Evolutionary conservation across 2,888 invertebrate genomes (phyloP), one percentile per base, ranked within the genome.

Genomic region (Arctia plantaginis): DNA sequence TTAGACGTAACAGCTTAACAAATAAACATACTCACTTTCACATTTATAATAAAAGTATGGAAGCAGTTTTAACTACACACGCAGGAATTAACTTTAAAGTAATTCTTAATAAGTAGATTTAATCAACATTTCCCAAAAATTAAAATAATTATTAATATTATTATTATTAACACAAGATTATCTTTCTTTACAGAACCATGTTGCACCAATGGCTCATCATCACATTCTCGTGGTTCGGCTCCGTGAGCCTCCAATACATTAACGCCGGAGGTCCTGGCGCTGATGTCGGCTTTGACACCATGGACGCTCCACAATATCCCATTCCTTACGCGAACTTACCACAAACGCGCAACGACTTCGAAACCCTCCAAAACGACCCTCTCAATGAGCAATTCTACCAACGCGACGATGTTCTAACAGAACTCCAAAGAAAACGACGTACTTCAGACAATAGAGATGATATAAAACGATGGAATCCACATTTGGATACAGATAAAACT

Each of bases 201-300:
- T 87, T 90, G 70, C 89, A 89, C 84, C 93, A 91, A 76, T 93
- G 93, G 93, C 89, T 95, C 55, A 87, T 95, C 79, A 87, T 95
- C 81, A 88, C 90, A 3, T 85, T 93, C 80, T 90, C 93, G 1
- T 95, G 94, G 90, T 82, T 95, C 74, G 93, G 95, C 74, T 82
- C 89, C 23, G 95, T 87, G 74, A 92, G 93, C 71, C 92, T 92
- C 10, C 95, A 95, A 84, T 93, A 92, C 88, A 92, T 95, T 82
- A 91, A 89, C 87, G 90, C 88, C 8, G 91, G 87, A 0, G 91
- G 86, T 0, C 84, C 90, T 0, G 87, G 79, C 2, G 82, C 86
- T 0, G 91, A 93, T 30, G 77, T 89, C 15, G 76, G 88, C 12
- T 75, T 90, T 30, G 91, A 92, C 66, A 83, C 90, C 1, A 62